Percentiles rank a stretch among this genome's conserved stretches.
phyloP scores from a whole-genome alignment of 2,797 vertebrate genomes.

The Liparis tanakae region DNA sequence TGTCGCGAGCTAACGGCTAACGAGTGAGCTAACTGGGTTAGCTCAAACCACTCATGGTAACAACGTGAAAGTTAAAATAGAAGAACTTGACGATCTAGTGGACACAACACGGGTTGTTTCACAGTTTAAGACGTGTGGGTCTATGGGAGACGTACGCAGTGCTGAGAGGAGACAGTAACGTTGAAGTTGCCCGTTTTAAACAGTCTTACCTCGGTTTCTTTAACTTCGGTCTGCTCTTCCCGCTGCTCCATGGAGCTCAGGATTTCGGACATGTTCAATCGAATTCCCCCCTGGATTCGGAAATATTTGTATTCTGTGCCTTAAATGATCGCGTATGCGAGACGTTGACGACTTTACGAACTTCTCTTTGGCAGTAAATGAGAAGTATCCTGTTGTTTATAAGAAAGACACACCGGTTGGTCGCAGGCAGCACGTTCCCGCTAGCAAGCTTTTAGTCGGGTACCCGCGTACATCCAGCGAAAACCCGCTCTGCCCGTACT shows the following conservation, averaged over 20 bases:
- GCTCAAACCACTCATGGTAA: conserved; percentile 10
- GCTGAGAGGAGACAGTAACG: conserved; percentile 8
- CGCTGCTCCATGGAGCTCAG: conserved; percentile 78
- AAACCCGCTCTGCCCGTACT: conserved; percentile 3
- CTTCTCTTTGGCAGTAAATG: conserved; percentile 35
- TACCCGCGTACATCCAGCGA: conserved; percentile 59
- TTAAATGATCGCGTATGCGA: neutral
- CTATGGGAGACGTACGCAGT: neutral
- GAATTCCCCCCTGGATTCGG: conserved; percentile 24
- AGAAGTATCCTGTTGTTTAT: conserved; percentile 50
- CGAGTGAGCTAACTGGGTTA: conserved; percentile 40
- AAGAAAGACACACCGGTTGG: conserved; percentile 70
- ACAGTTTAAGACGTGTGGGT: neutral
- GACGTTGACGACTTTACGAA: conserved; percentile 12
- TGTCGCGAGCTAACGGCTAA: conserved; percentile 53
- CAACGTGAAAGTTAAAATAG: conserved; percentile 35
- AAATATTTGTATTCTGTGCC: neutral
- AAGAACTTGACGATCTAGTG: accelerated
- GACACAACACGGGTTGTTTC: accelerated
- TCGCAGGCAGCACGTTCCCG: conserved; percentile 58
- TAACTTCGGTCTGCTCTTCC: conserved; percentile 79
- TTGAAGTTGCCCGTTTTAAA: conserved; percentile 13
- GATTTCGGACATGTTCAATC: conserved; percentile 79
- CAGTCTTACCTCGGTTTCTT: conserved; percentile 79
- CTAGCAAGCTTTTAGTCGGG: conserved; percentile 59